Evolutionary conservation across 2,797 vertebrate genomes (phyloP), one percentile per base, ranked within the genome.

Genomic region (Poliocrania exsul): DNA sequence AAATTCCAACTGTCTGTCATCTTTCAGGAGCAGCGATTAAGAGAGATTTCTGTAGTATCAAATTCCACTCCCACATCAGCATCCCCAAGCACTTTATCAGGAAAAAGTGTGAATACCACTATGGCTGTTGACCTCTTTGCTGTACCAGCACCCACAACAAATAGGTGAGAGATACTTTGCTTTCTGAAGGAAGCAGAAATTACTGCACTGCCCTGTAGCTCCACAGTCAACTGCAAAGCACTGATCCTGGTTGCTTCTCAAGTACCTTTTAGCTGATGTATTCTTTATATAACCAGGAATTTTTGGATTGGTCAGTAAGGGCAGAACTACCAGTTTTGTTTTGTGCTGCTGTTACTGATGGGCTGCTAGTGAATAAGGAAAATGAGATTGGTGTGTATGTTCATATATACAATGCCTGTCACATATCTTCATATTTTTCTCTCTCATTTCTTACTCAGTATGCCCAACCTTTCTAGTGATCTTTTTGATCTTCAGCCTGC

Each of bases 401-500:
- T 62, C 0, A 0, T 54, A 12, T 66, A 75, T 75, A 25, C 18
- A 44, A 29, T 51, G 47, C 31, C 28, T 86, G 7, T 65, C 81
- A 24, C 2, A 0, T 28, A 26, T 25, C 15, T 89, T 82, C 11
- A 28, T 50, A 16, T 70, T 86, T 75, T 9, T 81, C 46, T 84
- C 19, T 94, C 29, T 91, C 38, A 40, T 46, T 86, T 66, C 50
- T 61, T 82, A 70, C 73, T 38, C 97, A 98, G 98, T 85, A 97
- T 98, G 95, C 98, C 98, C 97, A 98, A 98, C 96, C 98, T 99
- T 96, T 99, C 98, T 97, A 99, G 98, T 88, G 98, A 99, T 98
- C 98, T 99, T 96, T 99, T 99, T 98, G 99, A 99, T 97, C 98
- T 99, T 77, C 99, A 99, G 97, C 98, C 98, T 88, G 96, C 98